Base-by-base conservation (phyloP, 2,113 vertebrate species). In the Stercorarius parasiticus region DNA sequence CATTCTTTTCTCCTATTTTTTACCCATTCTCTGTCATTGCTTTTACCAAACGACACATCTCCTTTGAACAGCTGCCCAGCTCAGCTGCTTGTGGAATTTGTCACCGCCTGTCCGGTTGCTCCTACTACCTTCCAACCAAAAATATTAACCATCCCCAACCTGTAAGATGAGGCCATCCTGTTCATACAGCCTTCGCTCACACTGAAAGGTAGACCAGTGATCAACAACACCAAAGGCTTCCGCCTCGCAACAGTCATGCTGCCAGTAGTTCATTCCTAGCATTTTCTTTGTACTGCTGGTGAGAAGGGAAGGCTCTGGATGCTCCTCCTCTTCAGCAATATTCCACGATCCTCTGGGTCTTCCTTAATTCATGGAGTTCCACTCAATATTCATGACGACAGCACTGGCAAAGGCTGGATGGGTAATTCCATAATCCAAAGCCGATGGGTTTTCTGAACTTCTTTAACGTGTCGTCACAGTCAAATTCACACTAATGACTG, bases 161-260 rank as follows among this genome's bases (percentile, higher is more conserved):
- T 96, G 96, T 10, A 62, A 42, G 88, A 90, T 45, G 95, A 93
- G 55, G 79, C 95, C 61, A 19, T 92, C 74, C 87, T 83, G 96
- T 56, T 80, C 95, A 36, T 40, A 88, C 43, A 86, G 88, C 82
- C 62, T 95, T 69, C 3, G 83, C 66, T 94, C 85, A 20, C 61
- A 67, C 84, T n/a, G 62, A 20, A 69, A 91, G 73, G 65, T 4
- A 38, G 83, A 64, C 56, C 66, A 85, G 74, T 13, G 85, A 62
- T 85, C 93, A 43, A 67, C 32, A 53, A 2, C 47, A 72, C 89
- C 45, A 8, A 76, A 38, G 78, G 65, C 62, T 94, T n/a, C 93
- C 62, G 84, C 90, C 64, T 90, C 96, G 40, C 91, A 80, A 55
- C 91, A 40, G 20, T 82, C 91, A 27, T 18, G 74, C 82, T 93